Conservation (phyloP, 2,797 vertebrate species). For the Bradypodion ventrale region DNA sequence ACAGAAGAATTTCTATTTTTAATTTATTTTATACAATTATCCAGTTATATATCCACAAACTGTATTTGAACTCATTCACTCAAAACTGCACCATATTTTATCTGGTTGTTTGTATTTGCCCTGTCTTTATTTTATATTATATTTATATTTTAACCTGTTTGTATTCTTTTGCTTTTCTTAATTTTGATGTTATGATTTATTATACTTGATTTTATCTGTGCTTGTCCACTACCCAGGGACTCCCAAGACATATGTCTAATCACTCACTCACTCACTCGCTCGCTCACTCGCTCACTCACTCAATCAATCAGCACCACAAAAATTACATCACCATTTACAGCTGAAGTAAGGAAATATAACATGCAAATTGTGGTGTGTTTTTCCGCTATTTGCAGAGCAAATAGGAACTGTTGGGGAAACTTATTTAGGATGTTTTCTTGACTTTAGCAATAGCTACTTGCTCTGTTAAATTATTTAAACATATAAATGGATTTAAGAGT, state of each 20-base stretch:
- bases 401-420: neutral
- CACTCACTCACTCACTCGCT: too few species aligned
- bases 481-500: slow-evolving; percentile 21
- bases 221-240: too few species aligned
- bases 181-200: too few species aligned
- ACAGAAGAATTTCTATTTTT: neutral
- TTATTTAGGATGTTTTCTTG: neutral
- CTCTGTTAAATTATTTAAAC: slow-evolving; percentile 22
- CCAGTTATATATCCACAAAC: neutral
- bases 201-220: too few species aligned
- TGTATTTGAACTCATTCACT: neutral
- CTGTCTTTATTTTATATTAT: too few species aligned
- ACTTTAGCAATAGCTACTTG: slow-evolving; percentile 2
- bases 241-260: too few species aligned
- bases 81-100: too few species aligned
- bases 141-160: too few species aligned
- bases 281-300: too few species aligned
- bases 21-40: neutral
- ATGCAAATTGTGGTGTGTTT: neutral
- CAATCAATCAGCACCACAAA: neutral
- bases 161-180: too few species aligned
- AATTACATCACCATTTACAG: neutral
- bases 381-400: neutral
- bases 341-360: too few species aligned
- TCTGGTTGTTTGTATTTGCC: too few species aligned